A percentile compares a stretch with the other conserved stretches of the same genome.
phyloP scores from a whole-genome alignment of 2,888 invertebrate genomes.

The Meghimatium bilineatum region DNA sequence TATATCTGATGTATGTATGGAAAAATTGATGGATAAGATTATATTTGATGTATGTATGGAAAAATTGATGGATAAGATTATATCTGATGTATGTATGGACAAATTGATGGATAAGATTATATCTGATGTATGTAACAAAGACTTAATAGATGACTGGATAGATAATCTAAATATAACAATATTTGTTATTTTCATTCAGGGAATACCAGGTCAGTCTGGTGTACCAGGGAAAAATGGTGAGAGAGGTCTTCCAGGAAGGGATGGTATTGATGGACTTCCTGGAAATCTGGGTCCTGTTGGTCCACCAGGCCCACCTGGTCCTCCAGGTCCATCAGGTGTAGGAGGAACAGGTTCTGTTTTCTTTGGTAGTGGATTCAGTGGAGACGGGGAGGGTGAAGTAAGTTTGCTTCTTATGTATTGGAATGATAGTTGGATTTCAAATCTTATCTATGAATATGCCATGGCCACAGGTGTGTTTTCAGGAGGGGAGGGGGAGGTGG shows the following conservation, averaged over 20 bases:
- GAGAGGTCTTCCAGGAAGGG: constrained; percentile 45
- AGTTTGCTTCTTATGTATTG: neutral
- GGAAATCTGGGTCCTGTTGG: constrained; percentile 29
- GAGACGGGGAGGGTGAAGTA: constrained; percentile 29
- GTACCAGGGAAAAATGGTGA: constrained; percentile 47
- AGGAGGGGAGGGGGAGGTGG: no score
- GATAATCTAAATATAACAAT: neutral
- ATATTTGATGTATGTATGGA: no score
- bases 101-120: no score
- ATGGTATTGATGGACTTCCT: constrained; percentile 41
- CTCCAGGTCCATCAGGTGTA: constrained; percentile 56
- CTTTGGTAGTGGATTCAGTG: constrained; percentile 44
- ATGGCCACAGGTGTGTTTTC: no score
- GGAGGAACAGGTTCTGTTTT: constrained; percentile 52
- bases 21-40: no score
- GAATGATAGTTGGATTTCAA: no score
- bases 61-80: no score
- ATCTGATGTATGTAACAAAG: no score
- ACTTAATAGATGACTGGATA: no score
- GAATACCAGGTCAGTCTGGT: constrained; percentile 46
- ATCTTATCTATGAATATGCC: no score
- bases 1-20: no score
- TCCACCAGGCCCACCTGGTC: constrained; percentile 53
- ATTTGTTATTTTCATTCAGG: constrained; percentile 2
- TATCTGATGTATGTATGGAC: no score